Conservation (phyloP, 2,797 vertebrate genomes). For the Leuciscus waleckii region DNA sequence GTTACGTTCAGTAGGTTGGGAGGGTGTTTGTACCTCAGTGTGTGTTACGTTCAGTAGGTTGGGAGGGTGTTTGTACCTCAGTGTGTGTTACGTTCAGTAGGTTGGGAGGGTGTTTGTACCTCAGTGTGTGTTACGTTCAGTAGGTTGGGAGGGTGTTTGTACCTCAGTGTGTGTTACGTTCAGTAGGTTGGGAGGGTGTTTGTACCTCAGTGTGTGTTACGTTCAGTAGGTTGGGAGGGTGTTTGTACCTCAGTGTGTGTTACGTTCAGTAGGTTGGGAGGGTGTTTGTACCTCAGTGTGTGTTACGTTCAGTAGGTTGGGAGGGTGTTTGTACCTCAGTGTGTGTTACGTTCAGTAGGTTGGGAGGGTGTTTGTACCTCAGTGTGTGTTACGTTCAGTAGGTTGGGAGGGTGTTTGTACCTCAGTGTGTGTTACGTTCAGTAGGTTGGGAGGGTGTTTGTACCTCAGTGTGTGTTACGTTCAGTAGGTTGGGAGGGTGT, state of each 20-base stretch:
- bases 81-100: no score
- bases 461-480: no score
- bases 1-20: constrained; percentile 46
- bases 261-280: no score
- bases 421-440: constrained; percentile 85
- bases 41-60: constrained; percentile 86
- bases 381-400: constrained; percentile 63
- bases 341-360: no score
- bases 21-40: constrained; percentile 74
- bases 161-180: constrained; percentile 84
- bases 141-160: neutral
- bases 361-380: constrained; percentile 51
- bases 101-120: no score
- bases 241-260: constrained; percentile 69
- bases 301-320: constrained; percentile 87
- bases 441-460: constrained; percentile 84
- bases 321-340: constrained; percentile 73
- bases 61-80: constrained; percentile 76
- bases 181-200: constrained; percentile 86
- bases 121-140: constrained; percentile 69
- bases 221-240: no score
- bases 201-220: no score
- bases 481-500: no score
- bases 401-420: constrained; percentile 56
- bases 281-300: constrained; percentile 76